phyloP scores from a whole-genome alignment of 2,888 invertebrate species.

The Netelia virgata region DNA sequence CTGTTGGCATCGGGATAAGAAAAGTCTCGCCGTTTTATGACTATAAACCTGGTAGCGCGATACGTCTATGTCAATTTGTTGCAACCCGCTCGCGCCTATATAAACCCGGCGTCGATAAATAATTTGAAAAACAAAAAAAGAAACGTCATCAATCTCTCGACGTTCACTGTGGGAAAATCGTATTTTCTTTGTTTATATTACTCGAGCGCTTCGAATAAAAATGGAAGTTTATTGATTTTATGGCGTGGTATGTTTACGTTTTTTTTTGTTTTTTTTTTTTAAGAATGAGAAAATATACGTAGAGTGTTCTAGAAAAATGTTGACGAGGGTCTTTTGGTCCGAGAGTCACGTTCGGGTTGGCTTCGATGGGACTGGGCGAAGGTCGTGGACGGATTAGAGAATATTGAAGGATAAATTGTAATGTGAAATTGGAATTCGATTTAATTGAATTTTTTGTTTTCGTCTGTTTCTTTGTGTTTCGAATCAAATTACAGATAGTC shows the following conservation, averaged over 20 bases:
- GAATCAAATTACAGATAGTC: too few species aligned
- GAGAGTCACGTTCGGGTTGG: too few species aligned
- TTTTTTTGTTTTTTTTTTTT: not conserved
- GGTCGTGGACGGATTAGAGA: too few species aligned
- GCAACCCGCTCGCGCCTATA: not conserved
- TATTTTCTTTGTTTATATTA: not conserved
- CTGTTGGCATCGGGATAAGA: not conserved
- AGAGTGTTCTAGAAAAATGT: too few species aligned
- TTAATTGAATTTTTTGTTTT: too few species aligned
- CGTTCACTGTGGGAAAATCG: conserved; percentile 7
- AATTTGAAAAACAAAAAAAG: not conserved
- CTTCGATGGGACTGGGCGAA: too few species aligned
- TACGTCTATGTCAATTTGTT: conserved; percentile 43
- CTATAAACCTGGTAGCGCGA: conserved; percentile 16
- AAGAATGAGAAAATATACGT: too few species aligned
- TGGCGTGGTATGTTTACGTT: not conserved
- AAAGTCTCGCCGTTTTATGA: conserved; percentile 24
- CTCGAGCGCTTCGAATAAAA: conserved; percentile 3
- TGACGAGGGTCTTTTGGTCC: too few species aligned
- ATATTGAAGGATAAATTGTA: too few species aligned
- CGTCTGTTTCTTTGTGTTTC: too few species aligned
- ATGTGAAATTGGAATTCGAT: too few species aligned
- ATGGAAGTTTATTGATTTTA: not conserved
- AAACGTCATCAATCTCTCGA: conserved; percentile 19
- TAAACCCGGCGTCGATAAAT: not conserved